Evolutionary conservation across 2,797 vertebrate genomes (phyloP), one percentile per base, ranked within the genome.

Genomic region (Falco cherrug): DNA sequence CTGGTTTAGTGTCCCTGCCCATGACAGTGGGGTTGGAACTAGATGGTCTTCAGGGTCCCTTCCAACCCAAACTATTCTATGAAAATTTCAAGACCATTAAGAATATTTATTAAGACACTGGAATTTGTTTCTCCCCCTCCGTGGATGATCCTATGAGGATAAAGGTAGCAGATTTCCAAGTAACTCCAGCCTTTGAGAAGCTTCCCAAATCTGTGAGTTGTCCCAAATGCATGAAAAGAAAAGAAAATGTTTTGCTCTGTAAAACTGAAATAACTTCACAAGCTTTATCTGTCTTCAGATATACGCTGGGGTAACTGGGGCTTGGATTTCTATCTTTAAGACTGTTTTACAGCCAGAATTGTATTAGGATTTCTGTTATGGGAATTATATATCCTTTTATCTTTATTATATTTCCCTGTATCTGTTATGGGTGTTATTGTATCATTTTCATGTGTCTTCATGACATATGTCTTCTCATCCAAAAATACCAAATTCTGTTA

Each of bases 401-500:
- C 29, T 85, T 64, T 83, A 1, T 63, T 82, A 53, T 53, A 33
- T 56, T 50, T 91, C 33, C 20, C 1, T 0, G 0, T 84, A 64
- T 78, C 19, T 21, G 39, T 69, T 89, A 35, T 37, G 13, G 22
- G 21, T 82, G 31, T 69, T 77, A 60, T 76, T 73, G 8, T 68
- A 37, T 68, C 5, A 15, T 76, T 92, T 85, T 76, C 24, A 21
- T n/a, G 16, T 64, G 24, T 74, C 71, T 74, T 61, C 8, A 43
- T 29, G 67, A 29, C n/a, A 20, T 63, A 11, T 53, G 6, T 41
- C 17, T 53, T 90, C 60, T 57, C 26, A 71, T 48, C 25, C n/a
- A 60, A 54, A 69, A 85, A 25, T 43, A 77, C 37, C 60, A 48
- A 29, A n/a, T 96, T 96, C 35, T 95, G 24, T 95, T 92, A 90